Conservation (phyloP, 23 tunicate genomes). For the Halocynthia aurantium region DNA sequence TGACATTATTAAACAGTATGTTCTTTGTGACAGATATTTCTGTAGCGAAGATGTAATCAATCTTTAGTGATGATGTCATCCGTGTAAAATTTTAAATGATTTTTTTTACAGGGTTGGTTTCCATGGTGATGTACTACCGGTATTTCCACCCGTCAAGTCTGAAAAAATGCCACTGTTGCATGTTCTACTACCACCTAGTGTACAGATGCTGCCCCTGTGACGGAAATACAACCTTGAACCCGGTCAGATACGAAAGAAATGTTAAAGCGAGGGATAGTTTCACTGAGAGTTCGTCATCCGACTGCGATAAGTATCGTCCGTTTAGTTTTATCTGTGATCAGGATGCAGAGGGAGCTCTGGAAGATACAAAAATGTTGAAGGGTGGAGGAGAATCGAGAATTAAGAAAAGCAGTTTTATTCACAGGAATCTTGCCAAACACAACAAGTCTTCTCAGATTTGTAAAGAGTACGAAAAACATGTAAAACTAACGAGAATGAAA, state of each 20-base stretch:
- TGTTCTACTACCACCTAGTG: constrained; percentile 30
- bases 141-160: constrained; percentile 85
- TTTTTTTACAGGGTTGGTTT: constrained; percentile 42
- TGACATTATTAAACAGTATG: no score
- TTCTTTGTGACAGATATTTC: no score
- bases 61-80: no score
- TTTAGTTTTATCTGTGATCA: not conserved
- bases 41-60: no score
- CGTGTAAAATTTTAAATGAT: not conserved
- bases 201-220: constrained; percentile 21
- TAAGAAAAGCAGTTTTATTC: not conserved
- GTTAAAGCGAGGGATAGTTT: no score
- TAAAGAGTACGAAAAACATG: not conserved
- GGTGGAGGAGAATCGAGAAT: not conserved
- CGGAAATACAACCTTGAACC: not conserved
- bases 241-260: not conserved
- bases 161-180: constrained; percentile 71
- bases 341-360: not conserved
- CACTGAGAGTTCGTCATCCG: not conserved
- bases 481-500: not conserved
- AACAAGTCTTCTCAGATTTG: no score
- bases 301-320: not conserved
- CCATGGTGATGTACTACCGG: constrained; percentile 64
- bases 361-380: not conserved
- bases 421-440: no score